Conservation (phyloP, 2,888 invertebrate genomes). For the Gerris lacustris region DNA sequence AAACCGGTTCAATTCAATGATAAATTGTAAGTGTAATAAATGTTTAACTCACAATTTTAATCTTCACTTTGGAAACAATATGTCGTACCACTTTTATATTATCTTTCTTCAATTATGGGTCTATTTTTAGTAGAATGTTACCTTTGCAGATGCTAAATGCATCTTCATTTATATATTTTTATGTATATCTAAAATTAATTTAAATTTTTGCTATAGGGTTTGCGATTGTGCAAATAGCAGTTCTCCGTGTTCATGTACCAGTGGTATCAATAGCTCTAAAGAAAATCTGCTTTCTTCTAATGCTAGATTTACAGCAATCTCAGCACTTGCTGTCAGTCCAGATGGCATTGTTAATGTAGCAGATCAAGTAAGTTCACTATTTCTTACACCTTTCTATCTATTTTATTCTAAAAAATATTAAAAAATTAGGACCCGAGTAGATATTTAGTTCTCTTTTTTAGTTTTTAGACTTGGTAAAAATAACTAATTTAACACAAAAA, state of each 20-base stretch:
- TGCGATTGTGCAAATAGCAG: conserved; percentile 39
- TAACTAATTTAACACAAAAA: too few relatives aligned
- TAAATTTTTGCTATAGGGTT: conserved; percentile 38
- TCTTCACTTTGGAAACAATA: neutral
- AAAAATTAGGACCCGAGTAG: too few relatives aligned
- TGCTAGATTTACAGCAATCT: conserved; percentile 76
- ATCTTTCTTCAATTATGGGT: too few relatives aligned
- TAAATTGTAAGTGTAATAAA: conserved; percentile 27
- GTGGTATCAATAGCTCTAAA: conserved; percentile 54
- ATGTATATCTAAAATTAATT: neutral
- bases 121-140: too few relatives aligned
- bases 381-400: neutral
- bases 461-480: too few relatives aligned
- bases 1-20: conserved; percentile 27
- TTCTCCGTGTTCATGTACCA: conserved; percentile 32
- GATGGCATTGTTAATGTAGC: conserved; percentile 93
- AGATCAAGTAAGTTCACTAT: conserved; percentile 59
- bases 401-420: too few relatives aligned
- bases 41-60: too few relatives aligned
- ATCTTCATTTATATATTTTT: too few relatives aligned
- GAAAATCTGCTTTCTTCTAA: conserved; percentile 80
- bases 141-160: too few relatives aligned
- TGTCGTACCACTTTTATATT: too few relatives aligned
- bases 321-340: conserved; percentile 83
- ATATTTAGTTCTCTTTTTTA: too few relatives aligned